phyloP scores from a whole-genome alignment of 37 sponge, comb jelly and placozoan species.

The Ephydatia muelleri region DNA sequence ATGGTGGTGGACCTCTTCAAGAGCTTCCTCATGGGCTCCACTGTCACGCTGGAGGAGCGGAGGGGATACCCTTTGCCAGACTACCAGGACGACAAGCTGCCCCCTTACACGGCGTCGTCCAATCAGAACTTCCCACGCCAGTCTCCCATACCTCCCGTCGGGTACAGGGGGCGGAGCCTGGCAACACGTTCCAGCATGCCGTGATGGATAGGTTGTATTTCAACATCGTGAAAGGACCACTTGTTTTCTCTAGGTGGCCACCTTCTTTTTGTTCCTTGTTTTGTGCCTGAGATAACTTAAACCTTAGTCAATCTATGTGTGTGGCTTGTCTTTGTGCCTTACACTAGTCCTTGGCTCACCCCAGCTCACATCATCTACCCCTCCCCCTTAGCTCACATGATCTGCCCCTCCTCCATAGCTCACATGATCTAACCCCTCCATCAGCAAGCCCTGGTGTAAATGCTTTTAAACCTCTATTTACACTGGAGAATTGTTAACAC shows the following conservation, averaged over 20 bases:
- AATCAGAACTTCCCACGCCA: background rate
- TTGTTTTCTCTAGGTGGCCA: conserved; percentile 75
- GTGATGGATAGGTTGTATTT: conserved; percentile 45
- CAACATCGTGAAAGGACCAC: conserved; percentile 87
- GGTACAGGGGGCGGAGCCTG: background rate
- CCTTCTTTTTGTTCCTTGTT: too few species aligned
- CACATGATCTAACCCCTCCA: too few species aligned
- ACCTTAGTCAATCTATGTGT: too few species aligned
- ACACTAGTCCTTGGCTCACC: background rate
- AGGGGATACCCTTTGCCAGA: conserved; percentile 72
- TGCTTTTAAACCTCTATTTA: background rate
- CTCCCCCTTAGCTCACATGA: too few species aligned
- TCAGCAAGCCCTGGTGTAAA: background rate
- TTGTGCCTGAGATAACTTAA: too few species aligned
- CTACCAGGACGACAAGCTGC: conserved; percentile 41
- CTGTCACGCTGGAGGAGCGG: conserved; percentile 75
- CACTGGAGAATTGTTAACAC: background rate
- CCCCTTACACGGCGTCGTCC: conserved; percentile 32
- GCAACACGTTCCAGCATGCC: too few species aligned
- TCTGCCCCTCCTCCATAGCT: too few species aligned
- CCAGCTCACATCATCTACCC: background rate
- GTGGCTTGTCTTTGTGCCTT: too few species aligned
- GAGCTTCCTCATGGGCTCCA: conserved; percentile 63
- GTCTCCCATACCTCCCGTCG: background rate
- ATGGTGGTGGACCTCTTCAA: conserved; percentile 96